These are phyloP conservation scores for Anthophora plumipes DNA, from an alignment of 2,888 invertebrate genomes.

Conservation along the genomic window DNA sequence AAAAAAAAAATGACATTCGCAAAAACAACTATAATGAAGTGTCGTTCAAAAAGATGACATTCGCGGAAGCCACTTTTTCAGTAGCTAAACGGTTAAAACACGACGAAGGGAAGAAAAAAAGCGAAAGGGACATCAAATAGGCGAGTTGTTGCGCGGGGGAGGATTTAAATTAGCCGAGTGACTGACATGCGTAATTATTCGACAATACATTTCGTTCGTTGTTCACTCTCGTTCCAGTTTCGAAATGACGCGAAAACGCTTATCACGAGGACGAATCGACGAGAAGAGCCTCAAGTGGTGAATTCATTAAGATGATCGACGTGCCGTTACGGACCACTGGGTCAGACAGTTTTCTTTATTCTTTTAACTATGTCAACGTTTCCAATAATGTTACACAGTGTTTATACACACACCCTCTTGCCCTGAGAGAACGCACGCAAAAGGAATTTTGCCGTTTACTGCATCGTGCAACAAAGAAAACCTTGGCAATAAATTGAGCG, in stretches of 20 bases:
- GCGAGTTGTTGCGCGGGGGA: slow-evolving; percentile 3
- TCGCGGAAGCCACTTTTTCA: too few relatives aligned
- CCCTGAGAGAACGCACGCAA: slow-evolving; percentile 34
- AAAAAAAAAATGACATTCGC: too few relatives aligned
- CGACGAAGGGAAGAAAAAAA: background rate
- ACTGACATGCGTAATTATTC: slow-evolving; percentile 38
- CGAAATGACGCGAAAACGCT: slow-evolving; percentile 15
- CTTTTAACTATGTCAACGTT: background rate
- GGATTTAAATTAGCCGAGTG: slow-evolving; percentile 19
- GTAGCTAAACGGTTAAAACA: too few relatives aligned
- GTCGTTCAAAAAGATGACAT: too few relatives aligned
- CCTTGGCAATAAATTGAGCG: slow-evolving; percentile 50
- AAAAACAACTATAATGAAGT: too few relatives aligned
- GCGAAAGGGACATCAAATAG: background rate
- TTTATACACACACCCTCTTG: slow-evolving; percentile 9
- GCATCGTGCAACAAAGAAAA: slow-evolving; percentile 43
- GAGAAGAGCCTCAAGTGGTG: slow-evolving; percentile 13
- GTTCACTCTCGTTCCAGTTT: slow-evolving; percentile 26
- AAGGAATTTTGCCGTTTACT: slow-evolving; percentile 51
- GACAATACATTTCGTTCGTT: background rate
- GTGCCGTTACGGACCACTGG: slow-evolving; percentile 5
- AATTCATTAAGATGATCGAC: slow-evolving; percentile 49
- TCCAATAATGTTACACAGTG: background rate
- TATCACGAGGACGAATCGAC: slow-evolving; percentile 45
- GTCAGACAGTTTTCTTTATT: background rate